A percentile compares a stretch with the other conserved stretches of the same genome.
Evolutionary conservation across 2,888 invertebrate genomes (phyloP).

Genomic region (Limnephilus rhombicus): DNA sequence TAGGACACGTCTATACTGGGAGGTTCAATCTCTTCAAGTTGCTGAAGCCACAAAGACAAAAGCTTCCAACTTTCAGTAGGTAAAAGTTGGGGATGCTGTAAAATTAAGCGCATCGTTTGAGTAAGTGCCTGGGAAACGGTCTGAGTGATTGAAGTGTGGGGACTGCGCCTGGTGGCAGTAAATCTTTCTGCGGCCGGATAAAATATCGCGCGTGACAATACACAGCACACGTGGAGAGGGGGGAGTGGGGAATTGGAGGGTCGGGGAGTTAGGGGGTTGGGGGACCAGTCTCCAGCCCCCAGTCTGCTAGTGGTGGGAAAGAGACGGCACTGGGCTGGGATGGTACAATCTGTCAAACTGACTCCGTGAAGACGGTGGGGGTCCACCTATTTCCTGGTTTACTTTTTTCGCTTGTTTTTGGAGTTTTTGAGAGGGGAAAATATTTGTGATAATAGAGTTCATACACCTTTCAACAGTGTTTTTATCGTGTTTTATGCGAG

Average conservation of each 20-base stretch:
- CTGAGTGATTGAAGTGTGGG: constrained; percentile 22
- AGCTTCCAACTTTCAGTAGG: not conserved
- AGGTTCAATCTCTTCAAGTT: not conserved
- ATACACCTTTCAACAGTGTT: not conserved
- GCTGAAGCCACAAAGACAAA: not conserved
- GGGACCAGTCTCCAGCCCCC: not conserved
- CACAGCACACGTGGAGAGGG: constrained; percentile 36
- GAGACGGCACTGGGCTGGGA: not conserved
- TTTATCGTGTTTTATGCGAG: not conserved
- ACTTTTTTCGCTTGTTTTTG: not conserved
- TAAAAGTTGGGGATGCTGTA: not conserved
- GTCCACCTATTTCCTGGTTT: not conserved
- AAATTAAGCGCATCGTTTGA: not conserved
- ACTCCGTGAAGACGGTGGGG: not conserved
- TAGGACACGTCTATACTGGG: not conserved
- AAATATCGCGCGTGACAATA: constrained; percentile 46
- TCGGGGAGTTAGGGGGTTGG: not conserved
- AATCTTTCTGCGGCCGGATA: constrained; percentile 37
- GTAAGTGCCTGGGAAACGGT: not conserved
- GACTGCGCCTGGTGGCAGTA: constrained; percentile 35
- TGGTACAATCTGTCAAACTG: constrained; percentile 7
- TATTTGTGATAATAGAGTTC: not conserved
- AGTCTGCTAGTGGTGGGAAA: not conserved
- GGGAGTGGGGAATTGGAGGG: too few relatives aligned
- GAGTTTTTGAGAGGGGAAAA: too few relatives aligned